Conservation (phyloP, 2,888 invertebrate species). For the Julus scanicus region DNA sequence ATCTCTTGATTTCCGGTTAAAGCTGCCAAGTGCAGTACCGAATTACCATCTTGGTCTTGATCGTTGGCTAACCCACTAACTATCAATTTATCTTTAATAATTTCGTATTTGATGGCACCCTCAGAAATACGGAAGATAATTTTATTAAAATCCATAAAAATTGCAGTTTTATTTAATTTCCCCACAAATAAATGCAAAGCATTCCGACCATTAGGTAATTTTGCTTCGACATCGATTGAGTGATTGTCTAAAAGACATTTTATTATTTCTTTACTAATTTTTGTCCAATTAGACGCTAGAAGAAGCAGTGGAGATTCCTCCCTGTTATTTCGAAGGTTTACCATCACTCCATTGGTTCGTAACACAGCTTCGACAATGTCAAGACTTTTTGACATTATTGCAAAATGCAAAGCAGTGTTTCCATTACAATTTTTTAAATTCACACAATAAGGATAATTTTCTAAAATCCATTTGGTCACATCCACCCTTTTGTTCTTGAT, state of each 20-base stretch:
- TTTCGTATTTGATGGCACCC: not conserved
- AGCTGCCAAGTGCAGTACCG: not conserved
- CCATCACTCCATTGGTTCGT: not conserved
- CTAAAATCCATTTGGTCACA: not conserved
- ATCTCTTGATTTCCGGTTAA: not conserved
- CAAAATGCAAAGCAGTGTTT: slow-evolving; percentile 21
- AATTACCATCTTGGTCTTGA: not conserved
- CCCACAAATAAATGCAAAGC: not conserved
- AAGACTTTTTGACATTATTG: not conserved
- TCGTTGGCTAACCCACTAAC: not conserved
- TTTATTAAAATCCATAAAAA: not conserved
- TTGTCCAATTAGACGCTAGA: not conserved
- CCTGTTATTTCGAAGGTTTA: not conserved
- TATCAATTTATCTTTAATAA: not conserved
- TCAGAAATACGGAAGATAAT: not conserved
- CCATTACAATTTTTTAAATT: not conserved
- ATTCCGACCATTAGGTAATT: not conserved
- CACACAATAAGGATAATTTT: not conserved
- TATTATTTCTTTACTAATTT: not conserved
- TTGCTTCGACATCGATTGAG: not conserved
- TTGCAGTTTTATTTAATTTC: not conserved
- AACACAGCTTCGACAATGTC: not conserved
- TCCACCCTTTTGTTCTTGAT: not conserved
- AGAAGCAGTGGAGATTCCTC: not conserved
- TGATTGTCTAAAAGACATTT: not conserved